Percentiles rank a stretch among this genome's conserved stretches.
Conservation (phyloP, 1,140 invertebrate species). For the Harpegnathos saltator region DNA sequence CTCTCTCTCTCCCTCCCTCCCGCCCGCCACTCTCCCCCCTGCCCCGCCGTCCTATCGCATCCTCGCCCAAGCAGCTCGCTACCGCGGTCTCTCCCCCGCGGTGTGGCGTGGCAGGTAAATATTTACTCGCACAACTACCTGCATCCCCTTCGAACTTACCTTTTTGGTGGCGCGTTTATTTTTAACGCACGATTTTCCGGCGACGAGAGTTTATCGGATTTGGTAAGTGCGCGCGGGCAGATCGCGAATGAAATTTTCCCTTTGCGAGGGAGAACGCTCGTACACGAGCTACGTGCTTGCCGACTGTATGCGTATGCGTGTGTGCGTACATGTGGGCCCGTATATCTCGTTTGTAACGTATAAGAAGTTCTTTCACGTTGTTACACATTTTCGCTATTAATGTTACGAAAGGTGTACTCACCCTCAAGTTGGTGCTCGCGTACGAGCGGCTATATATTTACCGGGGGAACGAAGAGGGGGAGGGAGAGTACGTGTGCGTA, state of each 20-base stretch:
- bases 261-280: neutral
- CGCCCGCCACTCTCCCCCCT: too few relatives aligned
- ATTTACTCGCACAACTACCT: constrained; percentile 48
- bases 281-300: neutral
- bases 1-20: too few relatives aligned
- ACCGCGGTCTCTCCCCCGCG: too few relatives aligned
- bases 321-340: too few relatives aligned
- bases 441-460: constrained; percentile 38
- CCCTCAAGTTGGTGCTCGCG: constrained; percentile 22
- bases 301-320: neutral
- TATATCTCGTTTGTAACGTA: constrained; percentile 20
- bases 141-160: constrained; percentile 48
- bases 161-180: constrained; percentile 46
- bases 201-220: constrained; percentile 38
- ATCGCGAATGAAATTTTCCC: constrained; percentile 1
- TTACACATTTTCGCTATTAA: constrained; percentile 55
- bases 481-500: neutral
- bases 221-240: neutral
- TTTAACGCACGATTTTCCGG: constrained; percentile 40
- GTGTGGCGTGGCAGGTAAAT: constrained; percentile 35
- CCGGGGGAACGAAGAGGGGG: too few relatives aligned
- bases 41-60: too few relatives aligned
- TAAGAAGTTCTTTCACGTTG: constrained; percentile 32
- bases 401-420: neutral
- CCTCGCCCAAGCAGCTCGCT: too few relatives aligned